Conservation (phyloP, 2,113 vertebrate species). For the Caracal caracal region DNA sequence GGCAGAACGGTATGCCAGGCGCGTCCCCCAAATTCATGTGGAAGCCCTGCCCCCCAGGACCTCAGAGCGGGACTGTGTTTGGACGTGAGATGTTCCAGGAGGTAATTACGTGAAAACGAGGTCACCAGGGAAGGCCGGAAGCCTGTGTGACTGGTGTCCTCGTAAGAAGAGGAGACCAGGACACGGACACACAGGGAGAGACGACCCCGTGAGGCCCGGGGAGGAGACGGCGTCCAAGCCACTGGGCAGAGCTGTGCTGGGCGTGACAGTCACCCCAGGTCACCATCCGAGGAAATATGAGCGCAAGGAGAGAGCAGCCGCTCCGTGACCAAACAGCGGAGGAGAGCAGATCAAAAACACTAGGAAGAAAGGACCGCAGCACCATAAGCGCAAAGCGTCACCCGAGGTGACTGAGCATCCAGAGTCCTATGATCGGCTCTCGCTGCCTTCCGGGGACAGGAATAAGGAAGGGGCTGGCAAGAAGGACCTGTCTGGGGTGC, state of each 20-base stretch:
- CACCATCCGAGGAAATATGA: neutral
- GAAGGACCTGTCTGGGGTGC: neutral
- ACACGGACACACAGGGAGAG: neutral
- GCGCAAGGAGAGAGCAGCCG: neutral
- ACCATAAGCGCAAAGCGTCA: neutral
- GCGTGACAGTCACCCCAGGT: neutral
- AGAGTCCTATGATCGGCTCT: neutral
- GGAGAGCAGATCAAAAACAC: neutral
- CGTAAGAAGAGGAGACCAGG: neutral
- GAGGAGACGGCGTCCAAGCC: fast-evolving
- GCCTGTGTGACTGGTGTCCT: neutral
- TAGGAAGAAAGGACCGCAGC: neutral
- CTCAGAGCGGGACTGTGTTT: too few species aligned
- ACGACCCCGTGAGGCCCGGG: fast-evolving
- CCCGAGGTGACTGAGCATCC: fast-evolving
- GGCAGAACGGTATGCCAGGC: fast-evolving
- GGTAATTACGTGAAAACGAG: neutral
- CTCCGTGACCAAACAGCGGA: neutral
- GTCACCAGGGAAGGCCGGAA: neutral
- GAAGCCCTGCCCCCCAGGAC: neutral
- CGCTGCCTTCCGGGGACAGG: fast-evolving
- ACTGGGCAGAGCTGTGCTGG: too few species aligned
- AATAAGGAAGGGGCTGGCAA: neutral
- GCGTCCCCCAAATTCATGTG: neutral
- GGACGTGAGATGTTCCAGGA: neutral